phyloP scores from a whole-genome alignment of 2,113 vertebrate species.

The Poeciliopsis turrubarensis region DNA sequence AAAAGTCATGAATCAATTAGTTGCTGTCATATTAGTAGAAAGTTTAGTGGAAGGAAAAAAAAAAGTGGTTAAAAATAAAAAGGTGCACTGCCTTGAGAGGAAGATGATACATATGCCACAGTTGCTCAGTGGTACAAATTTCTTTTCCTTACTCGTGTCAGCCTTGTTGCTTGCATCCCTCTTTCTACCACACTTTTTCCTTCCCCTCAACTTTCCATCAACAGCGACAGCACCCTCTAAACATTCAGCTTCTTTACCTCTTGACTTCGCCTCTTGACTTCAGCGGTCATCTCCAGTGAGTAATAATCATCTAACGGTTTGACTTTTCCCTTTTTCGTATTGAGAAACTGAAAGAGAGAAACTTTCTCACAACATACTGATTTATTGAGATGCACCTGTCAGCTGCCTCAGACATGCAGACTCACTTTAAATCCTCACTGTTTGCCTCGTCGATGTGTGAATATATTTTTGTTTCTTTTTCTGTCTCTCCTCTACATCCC shows the following conservation, averaged over 20 bases:
- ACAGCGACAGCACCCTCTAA: not conserved
- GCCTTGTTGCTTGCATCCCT: not conserved
- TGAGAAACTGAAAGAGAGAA: not conserved
- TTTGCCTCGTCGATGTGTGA: constrained; percentile 2
- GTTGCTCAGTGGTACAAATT: not conserved
- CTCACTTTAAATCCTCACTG: not conserved
- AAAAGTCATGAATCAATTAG: not conserved
- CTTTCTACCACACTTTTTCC: not conserved
- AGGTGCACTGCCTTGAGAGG: not conserved
- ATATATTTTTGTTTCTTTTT: not conserved
- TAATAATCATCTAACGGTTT: not conserved
- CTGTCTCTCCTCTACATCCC: constrained; percentile 52
- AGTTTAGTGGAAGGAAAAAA: not conserved
- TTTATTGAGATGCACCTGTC: not conserved
- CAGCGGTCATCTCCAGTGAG: no score
- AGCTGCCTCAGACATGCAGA: not conserved
- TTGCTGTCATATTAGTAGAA: not conserved
- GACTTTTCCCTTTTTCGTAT: not conserved
- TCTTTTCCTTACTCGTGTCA: not conserved
- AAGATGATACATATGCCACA: not conserved
- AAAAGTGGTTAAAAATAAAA: not conserved
- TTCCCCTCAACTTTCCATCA: not conserved
- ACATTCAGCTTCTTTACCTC: no score
- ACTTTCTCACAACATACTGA: not conserved
- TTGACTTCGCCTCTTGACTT: no score